Evolutionary conservation across 1,140 invertebrate genomes (phyloP).

Genomic region (Trachymyrmex septentrionalis): DNA sequence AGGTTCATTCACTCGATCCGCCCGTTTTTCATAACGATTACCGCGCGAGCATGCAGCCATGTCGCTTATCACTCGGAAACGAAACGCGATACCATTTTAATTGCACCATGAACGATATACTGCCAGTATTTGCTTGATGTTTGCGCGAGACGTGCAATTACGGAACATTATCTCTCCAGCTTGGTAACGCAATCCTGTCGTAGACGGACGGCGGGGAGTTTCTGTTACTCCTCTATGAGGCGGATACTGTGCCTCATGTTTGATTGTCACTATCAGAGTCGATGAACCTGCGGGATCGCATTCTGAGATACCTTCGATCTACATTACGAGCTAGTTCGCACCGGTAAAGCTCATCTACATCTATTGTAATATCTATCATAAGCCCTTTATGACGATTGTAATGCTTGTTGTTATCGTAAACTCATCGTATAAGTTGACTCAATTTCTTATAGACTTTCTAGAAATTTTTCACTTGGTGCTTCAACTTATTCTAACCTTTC

Average conservation of each 20-base stretch:
- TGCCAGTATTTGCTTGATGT: neutral
- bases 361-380: no score
- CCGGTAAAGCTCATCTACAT: neutral
- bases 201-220: neutral
- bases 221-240: neutral
- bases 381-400: no score
- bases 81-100: conserved; percentile 33
- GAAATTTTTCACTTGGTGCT: no score
- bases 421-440: no score
- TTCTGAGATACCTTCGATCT: neutral
- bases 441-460: no score
- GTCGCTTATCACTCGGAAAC: conserved; percentile 6
- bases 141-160: neutral
- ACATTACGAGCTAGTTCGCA: neutral
- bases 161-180: conserved; percentile 3
- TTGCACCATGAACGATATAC: neutral
- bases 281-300: neutral
- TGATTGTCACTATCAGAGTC: conserved; percentile 2
- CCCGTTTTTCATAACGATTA: neutral
- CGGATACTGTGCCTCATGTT: neutral
- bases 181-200: conserved; percentile 1
- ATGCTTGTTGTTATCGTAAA: no score
- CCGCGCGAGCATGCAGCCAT: neutral
- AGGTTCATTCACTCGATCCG: conserved; percentile 1
- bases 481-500: no score